Base-by-base conservation (phyloP, 2,888 invertebrate species). In the Pseudeuparius sepicola region DNA sequence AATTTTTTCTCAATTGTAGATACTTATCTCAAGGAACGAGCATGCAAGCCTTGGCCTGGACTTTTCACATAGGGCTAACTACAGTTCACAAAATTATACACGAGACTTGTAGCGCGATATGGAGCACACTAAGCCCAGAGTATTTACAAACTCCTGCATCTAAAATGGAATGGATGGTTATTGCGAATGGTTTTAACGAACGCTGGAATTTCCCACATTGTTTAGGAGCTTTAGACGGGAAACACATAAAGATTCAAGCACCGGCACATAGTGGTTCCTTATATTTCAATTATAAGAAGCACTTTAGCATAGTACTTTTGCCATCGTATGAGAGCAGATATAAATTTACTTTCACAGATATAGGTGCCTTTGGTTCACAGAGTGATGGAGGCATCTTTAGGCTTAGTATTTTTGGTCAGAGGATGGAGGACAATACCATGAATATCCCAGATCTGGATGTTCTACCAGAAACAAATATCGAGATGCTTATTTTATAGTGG, bases 351-450 rank as follows among this genome's bases (percentile, higher is more conserved):
- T 7, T 20, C 7, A n/a, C n/a, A 20, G n/a, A 20, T 20, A 20
- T 20, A 7, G 20, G 20, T 20, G 20, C 20, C 7, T 20, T 7
- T 20, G 20, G 20, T 6, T 20, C 20, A n/a, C 20, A 20, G n/a
- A 20, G n/a, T 20, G 20, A 20, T 20, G 20, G 20, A 20, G 20
- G 20, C 7, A 20, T 20, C n/a, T 20, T 20, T 20, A 20, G 20
- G 20, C 7, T 7, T 7, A 20, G 20, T 20, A n/a, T 20, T 7
- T 20, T 20, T 20, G 20, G 20, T 7, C 6, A 20, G n/a, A 20
- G 20, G 6, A 6, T 20, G n/a, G 20, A 20, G 6, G 20, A 20
- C 6, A 20, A 20, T n/a, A 6, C 7, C 6, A 7, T 20, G n/a
- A 20, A 20, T n/a, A 20, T 20, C n/a, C 20, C 20, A 20, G n/a